A percentile compares a stretch with the other conserved stretches of the same genome.
Conservation (phyloP, 2,888 invertebrate genomes). For the Cheilosia grossa region DNA sequence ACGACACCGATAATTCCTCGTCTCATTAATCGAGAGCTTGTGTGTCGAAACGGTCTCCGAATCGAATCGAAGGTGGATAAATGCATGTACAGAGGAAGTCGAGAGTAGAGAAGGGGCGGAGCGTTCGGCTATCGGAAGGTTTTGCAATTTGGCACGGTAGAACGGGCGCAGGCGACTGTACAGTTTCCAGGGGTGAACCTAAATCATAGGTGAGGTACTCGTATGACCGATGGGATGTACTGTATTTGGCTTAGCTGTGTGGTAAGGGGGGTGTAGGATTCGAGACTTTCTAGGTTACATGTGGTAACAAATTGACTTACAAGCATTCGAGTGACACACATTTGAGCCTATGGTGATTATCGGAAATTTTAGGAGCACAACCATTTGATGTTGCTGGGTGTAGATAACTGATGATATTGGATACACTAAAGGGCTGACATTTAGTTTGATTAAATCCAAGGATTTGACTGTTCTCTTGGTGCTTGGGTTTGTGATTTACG, state of each 20-base stretch:
- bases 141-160: constrained; percentile 43
- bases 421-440: constrained; percentile 42
- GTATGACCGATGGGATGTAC: constrained; percentile 31
- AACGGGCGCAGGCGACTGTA: not conserved
- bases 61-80: constrained; percentile 52
- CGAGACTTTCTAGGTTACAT: constrained; percentile 34
- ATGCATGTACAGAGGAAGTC: constrained; percentile 20
- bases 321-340: constrained; percentile 43
- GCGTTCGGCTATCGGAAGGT: constrained; percentile 6
- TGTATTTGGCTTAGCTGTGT: not conserved
- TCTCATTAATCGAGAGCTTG: constrained; percentile 66
- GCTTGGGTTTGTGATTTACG: constrained; percentile 49
- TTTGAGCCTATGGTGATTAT: constrained; percentile 47
- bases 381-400: not conserved
- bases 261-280: not conserved
- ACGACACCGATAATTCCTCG: constrained; percentile 65
- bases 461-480: constrained; percentile 41
- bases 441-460: constrained; percentile 63
- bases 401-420: constrained; percentile 33
- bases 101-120: not conserved
- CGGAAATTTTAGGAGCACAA: constrained; percentile 26
- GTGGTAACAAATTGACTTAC: constrained; percentile 64
- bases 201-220: constrained; percentile 30
- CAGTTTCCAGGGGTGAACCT: constrained; percentile 17
- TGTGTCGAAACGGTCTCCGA: constrained; percentile 51